A percentile compares a stretch with the other conserved stretches of the same genome.
Evolutionary conservation across 2,113 vertebrate species (phyloP).

Genomic region (Hassar affinis): DNA sequence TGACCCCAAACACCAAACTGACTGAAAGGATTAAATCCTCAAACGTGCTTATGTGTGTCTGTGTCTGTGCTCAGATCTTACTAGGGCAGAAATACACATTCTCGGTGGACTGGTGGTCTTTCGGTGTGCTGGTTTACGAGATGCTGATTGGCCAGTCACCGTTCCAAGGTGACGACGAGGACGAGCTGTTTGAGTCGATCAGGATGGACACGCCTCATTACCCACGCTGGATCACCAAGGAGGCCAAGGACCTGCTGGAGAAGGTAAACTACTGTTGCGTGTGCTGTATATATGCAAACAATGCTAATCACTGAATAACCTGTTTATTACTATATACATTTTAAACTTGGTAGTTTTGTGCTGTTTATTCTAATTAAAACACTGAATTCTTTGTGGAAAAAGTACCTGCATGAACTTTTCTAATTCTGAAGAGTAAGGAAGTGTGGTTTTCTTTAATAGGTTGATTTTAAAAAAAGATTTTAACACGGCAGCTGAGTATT

Average conservation of each 20-base stretch:
- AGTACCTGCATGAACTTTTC: neutral
- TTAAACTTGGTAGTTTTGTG: neutral
- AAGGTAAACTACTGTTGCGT: conserved; percentile 77
- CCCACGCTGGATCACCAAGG: conserved; percentile 96
- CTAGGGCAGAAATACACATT: conserved; percentile 90
- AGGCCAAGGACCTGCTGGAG: conserved; percentile 91
- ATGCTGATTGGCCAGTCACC: conserved; percentile 98
- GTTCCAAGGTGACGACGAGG: conserved; percentile 96
- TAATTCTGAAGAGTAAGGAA: neutral
- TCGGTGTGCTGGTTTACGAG: conserved; percentile 93
- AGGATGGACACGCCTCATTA: conserved; percentile 92
- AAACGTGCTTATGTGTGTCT: neutral
- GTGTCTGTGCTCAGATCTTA: conserved; percentile 79
- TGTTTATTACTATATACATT: neutral
- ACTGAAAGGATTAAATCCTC: neutral
- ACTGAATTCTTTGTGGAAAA: neutral
- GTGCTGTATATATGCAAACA: neutral
- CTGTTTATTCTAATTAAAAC: neutral
- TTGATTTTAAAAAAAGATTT: neutral
- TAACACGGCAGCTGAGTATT: neutral
- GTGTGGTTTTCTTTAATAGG: neutral
- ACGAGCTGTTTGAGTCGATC: conserved; percentile 96
- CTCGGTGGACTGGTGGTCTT: conserved; percentile 99
- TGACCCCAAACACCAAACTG: neutral
- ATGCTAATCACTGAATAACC: neutral